Evolutionary conservation across 2,797 vertebrate species (phyloP).

Genomic region (Pipistrellus kuhlii): DNA sequence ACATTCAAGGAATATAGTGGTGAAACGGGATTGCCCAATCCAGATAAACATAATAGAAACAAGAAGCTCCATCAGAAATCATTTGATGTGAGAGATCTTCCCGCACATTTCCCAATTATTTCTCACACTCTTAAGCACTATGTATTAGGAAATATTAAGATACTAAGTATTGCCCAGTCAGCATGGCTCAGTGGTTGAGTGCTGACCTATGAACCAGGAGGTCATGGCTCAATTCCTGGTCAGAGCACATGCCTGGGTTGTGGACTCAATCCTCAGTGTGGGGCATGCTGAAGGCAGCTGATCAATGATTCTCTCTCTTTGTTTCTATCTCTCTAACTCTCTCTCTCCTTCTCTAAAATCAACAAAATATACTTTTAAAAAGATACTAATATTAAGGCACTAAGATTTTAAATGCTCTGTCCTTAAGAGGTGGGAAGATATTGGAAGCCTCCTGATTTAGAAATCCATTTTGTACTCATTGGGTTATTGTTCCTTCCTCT

Average conservation of each 20-base stretch:
- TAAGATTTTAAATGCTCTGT: slow-evolving; percentile 31
- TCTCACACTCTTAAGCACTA: background rate
- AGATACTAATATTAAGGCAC: background rate
- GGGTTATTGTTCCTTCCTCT: background rate
- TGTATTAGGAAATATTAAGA: background rate
- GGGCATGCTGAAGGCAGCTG: too few relatives aligned
- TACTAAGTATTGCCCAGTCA: too few relatives aligned
- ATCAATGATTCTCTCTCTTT: too few relatives aligned
- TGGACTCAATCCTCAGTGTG: too few relatives aligned
- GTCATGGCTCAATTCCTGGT: too few relatives aligned
- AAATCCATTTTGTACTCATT: background rate
- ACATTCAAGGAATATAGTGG: background rate
- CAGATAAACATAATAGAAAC: background rate
- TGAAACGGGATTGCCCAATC: background rate
- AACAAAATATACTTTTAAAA: too few relatives aligned
- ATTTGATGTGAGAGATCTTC: background rate
- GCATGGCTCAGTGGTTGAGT: too few relatives aligned
- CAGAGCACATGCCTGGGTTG: too few relatives aligned
- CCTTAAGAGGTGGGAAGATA: slow-evolving; percentile 10
- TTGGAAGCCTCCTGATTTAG: background rate
- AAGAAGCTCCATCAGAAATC: slow-evolving; percentile 25
- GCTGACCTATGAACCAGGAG: too few relatives aligned
- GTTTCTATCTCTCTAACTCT: too few relatives aligned
- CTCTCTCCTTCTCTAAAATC: too few relatives aligned
- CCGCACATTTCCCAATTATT: background rate